A percentile compares a stretch with the other conserved stretches of the same genome.
Evolutionary conservation across 2,113 vertebrate species (phyloP).

Genomic region (Hydrochoerus hydrochaeris): DNA sequence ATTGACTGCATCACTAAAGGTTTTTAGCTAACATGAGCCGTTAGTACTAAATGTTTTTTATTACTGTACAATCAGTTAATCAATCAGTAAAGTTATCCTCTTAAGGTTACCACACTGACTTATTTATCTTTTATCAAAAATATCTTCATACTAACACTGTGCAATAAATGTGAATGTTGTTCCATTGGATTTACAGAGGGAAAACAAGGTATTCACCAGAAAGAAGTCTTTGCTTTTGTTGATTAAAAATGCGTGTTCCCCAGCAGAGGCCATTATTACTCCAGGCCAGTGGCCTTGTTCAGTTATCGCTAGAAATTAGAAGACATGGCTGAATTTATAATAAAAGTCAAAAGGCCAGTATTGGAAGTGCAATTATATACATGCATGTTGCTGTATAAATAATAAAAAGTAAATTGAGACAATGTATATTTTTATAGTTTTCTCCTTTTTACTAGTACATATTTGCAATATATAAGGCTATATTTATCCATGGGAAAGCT

Average conservation of each 20-base stretch:
- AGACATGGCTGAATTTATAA: background rate
- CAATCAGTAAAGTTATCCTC: background rate
- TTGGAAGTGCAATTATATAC: background rate
- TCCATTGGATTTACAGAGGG: background rate
- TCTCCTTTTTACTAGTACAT: background rate
- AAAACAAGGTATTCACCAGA: background rate
- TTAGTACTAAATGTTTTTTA: background rate
- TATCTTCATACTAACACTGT: background rate
- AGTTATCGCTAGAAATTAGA: background rate
- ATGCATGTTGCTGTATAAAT: background rate
- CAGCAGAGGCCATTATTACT: slow-evolving; percentile 69
- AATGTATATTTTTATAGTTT: background rate
- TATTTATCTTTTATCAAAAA: background rate
- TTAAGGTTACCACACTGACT: background rate
- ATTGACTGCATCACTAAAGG: background rate
- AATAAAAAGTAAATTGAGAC: background rate
- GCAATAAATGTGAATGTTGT: background rate
- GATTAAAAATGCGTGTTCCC: background rate
- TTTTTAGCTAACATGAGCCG: background rate
- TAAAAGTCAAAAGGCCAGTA: slow-evolving; percentile 10
- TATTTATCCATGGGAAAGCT: no score
- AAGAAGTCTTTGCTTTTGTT: background rate
- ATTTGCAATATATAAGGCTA: no score
- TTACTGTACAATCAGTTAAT: background rate
- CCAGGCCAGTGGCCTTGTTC: background rate